Evolutionary conservation across 1,140 invertebrate species (phyloP).

Genomic region (Gonatopus flavifemur): DNA sequence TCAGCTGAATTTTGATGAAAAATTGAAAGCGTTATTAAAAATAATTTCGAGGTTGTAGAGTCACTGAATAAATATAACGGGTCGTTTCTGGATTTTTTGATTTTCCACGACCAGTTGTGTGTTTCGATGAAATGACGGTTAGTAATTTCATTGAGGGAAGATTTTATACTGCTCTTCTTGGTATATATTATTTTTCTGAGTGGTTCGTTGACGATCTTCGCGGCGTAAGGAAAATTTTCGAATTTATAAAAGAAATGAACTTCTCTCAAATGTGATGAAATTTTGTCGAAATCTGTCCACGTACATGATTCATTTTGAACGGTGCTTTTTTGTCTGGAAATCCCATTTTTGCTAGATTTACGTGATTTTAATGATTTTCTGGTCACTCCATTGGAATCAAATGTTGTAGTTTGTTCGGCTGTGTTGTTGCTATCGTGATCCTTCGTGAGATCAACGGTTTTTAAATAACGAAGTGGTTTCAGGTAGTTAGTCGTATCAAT

Average conservation of each 20-base stretch:
- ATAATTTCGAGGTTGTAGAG: constrained; percentile 36
- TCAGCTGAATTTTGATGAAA: constrained; percentile 8
- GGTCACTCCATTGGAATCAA: too few species aligned
- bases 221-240: constrained; percentile 29
- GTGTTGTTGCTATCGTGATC: too few species aligned
- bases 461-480: constrained; percentile 36
- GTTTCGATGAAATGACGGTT: neutral
- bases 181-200: constrained; percentile 4
- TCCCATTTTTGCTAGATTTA: too few species aligned
- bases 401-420: too few species aligned
- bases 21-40: constrained; percentile 42
- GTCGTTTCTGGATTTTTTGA: constrained; percentile 32
- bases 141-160: neutral
- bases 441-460: constrained; percentile 29
- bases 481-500: constrained; percentile 31
- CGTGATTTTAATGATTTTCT: too few species aligned
- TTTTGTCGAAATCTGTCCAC: constrained; percentile 45
- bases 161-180: constrained; percentile 12
- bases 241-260: constrained; percentile 45
- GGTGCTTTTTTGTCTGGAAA: too few species aligned
- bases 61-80: constrained; percentile 50
- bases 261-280: constrained; percentile 27
- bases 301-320: constrained; percentile 3
- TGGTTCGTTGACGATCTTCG: constrained; percentile 14
- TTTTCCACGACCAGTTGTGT: constrained; percentile 18